Evolutionary conservation across 2,888 invertebrate species (phyloP), one percentile per base, ranked within the genome.

Genomic region (Amiota minor): DNA sequence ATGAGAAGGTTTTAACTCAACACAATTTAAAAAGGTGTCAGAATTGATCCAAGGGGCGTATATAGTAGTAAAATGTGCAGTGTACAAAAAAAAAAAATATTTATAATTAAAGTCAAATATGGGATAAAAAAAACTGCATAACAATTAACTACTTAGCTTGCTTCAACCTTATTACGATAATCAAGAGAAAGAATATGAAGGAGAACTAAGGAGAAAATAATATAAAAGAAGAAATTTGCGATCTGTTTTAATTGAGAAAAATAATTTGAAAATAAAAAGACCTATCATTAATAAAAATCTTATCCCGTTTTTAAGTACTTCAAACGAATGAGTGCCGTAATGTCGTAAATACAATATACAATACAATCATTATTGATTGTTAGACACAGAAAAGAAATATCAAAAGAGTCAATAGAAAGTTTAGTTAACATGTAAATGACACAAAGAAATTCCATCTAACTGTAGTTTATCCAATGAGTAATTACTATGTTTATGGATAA

Each of bases 81-180:
- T 9, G n/a, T n/a, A 16, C 9, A 9, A 53, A 16, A 16, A 14
- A 9, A 53, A 16, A 16, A 14, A n/a, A 53, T 53, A 9, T 73
- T 73, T 65, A 67, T 49, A 59, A 65, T 46, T 47, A 23, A 68
- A 55, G 45, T 23, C 56, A 47, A 49, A 50, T n/a, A 35, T 35
- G 6, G 6, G 18, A 47, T 49, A 65, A 70, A 64, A 67, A 49
- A 46, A 72, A 68, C 65, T 72, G 69, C 62, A 72, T 45, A 45
- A 59, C 61, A 18, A 74, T 74, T 74, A 74, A 74, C 72, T 69
- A 72, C 64, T 72, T 74, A 68, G n/a, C n/a, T 35, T 35, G 35
- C 4, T 35, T 35, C 35, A 35, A 35, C 35, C 6, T 35, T 35
- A 35, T 35, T 35, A 35, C 6, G 35, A 2, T 35, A 35, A 2